These are phyloP conservation scores for Drosophila pseudoobscura DNA, from an alignment of 1,140 invertebrate genomes.

Conservation along the genomic window DNA sequence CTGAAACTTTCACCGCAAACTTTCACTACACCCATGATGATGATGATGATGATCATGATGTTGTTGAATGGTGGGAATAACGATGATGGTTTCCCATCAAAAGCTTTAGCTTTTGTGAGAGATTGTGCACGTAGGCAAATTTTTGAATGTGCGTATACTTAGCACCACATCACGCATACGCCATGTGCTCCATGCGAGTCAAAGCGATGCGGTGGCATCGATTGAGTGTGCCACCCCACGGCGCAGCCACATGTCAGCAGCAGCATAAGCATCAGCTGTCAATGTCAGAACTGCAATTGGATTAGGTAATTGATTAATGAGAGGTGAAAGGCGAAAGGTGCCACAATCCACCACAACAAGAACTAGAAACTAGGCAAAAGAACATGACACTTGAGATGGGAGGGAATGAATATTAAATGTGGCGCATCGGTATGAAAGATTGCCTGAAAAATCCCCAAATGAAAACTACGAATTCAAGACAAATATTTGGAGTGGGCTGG, in stretches of 20 bases:
- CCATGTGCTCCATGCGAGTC: constrained; percentile 3
- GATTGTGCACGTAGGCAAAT: neutral
- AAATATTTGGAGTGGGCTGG: neutral
- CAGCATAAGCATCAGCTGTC: constrained; percentile 14
- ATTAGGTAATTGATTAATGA: constrained; percentile 37
- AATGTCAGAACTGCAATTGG: constrained; percentile 9
- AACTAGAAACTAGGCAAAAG: neutral
- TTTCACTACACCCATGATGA: neutral
- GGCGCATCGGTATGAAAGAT: constrained; percentile 49
- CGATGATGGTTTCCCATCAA: constrained; percentile 1
- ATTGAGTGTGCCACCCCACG: too few relatives aligned
- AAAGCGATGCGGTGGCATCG: too few relatives aligned
- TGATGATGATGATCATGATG: neutral
- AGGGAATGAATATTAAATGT: constrained; percentile 37
- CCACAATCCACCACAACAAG: too few relatives aligned
- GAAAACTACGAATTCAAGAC: constrained; percentile 2
- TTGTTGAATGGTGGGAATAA: constrained; percentile 1
- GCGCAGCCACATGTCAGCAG: constrained; percentile 2
- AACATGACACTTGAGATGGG: constrained; percentile 16
- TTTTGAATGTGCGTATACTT: constrained; percentile 11
- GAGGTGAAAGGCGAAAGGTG: neutral
- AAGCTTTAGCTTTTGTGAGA: neutral
- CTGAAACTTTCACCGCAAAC: constrained; percentile 4
- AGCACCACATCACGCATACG: constrained; percentile 41
- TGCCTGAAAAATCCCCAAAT: constrained; percentile 22